Evolutionary conservation across 2,113 vertebrate genomes (phyloP).

Genomic region (Sturnira hondurensis): DNA sequence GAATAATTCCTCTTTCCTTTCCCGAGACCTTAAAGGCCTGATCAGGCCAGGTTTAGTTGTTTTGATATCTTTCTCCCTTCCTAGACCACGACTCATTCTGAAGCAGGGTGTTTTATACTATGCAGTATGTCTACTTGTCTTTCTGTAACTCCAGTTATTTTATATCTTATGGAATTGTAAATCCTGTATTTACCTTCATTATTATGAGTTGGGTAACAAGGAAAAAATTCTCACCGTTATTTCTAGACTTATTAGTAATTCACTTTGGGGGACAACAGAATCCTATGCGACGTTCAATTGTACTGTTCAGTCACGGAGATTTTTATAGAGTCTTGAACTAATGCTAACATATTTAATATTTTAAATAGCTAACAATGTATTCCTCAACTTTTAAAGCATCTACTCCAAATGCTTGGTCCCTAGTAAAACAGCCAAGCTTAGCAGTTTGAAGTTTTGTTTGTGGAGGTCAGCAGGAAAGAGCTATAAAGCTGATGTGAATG

Average conservation of each 20-base stretch:
- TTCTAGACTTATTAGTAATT: not conserved
- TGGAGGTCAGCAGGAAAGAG: not conserved
- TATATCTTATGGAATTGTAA: not conserved
- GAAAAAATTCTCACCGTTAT: not conserved
- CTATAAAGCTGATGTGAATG: not conserved
- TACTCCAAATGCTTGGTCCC: not conserved
- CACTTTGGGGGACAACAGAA: not conserved
- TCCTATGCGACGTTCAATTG: not conserved
- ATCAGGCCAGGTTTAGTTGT: not conserved
- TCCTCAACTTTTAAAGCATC: not conserved
- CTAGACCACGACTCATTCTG: not conserved
- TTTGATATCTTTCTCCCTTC: not conserved
- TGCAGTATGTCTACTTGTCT: not conserved
- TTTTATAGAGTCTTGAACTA: not conserved
- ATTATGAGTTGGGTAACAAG: not conserved
- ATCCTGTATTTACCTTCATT: not conserved
- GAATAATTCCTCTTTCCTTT: not conserved
- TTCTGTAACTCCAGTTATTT: not conserved
- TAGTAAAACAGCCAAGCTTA: not conserved
- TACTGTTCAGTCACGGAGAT: not conserved
- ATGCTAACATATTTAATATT: not conserved
- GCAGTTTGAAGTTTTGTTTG: not conserved
- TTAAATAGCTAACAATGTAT: not conserved
- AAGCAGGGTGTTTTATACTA: not conserved
- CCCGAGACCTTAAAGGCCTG: not conserved